A percentile compares a stretch with the other conserved stretches of the same genome.
These are phyloP conservation scores for Hartigia nigra DNA, from an alignment of 2,888 invertebrate species.

Conservation along the genomic window DNA sequence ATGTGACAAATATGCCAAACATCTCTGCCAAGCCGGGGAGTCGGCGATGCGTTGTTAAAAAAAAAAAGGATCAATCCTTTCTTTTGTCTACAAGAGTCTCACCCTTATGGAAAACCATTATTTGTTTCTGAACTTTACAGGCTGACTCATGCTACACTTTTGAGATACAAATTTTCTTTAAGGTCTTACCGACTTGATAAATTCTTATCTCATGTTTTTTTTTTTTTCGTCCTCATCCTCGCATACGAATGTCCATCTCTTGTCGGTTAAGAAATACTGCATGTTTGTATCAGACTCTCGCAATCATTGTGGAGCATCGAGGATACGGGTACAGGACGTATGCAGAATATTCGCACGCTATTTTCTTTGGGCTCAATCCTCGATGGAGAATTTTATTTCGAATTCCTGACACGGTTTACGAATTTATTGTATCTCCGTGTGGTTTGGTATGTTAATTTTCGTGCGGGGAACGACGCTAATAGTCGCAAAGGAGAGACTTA, in stretches of 20 bases:
- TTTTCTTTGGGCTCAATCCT: not conserved
- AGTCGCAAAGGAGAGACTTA: not conserved
- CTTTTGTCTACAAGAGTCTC: not conserved
- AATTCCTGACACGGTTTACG: not conserved
- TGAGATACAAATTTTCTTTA: too few species aligned
- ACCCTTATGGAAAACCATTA: not conserved
- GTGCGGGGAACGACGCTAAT: not conserved
- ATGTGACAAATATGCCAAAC: constrained; percentile 62
- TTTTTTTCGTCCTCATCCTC: not conserved
- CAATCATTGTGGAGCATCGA: not conserved
- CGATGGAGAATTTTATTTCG: not conserved
- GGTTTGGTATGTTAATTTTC: not conserved
- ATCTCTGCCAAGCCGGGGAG: constrained; percentile 34
- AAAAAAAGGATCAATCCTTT: not conserved
- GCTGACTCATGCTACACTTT: too few species aligned
- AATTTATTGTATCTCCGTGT: not conserved
- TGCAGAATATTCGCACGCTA: not conserved
- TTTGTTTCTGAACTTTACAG: too few species aligned
- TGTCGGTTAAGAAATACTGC: not conserved
- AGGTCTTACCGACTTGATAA: not conserved
- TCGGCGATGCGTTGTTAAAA: not conserved
- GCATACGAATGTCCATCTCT: not conserved
- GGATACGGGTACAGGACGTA: not conserved
- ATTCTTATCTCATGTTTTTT: not conserved
- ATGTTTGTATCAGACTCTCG: not conserved